Evolutionary conservation across 2,888 invertebrate genomes (phyloP).

Genomic region (Orthosia gothica): DNA sequence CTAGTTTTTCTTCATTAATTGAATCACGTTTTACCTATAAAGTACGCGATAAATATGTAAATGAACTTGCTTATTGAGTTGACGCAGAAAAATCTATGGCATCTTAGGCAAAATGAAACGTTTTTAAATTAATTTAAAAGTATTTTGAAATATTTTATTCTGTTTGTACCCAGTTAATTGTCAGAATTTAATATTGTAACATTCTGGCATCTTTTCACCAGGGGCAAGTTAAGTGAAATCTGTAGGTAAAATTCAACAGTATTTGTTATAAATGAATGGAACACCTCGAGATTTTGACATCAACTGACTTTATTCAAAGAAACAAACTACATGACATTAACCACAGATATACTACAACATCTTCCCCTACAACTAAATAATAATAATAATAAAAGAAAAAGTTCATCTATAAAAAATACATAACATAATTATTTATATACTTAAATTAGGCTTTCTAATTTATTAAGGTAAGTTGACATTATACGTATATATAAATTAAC

Average conservation of each 20-base stretch:
- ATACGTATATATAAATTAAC: no score
- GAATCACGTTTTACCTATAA: neutral
- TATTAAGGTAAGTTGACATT: no score
- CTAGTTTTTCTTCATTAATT: neutral
- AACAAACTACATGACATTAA: no score
- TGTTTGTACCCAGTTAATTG: slow-evolving; percentile 4
- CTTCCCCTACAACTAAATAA: no score
- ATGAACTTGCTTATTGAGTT: neutral
- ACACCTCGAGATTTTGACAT: no score
- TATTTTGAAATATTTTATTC: slow-evolving; percentile 29
- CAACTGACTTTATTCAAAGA: no score
- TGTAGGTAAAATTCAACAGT: neutral
- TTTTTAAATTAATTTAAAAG: slow-evolving; percentile 5
- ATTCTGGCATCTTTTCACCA: slow-evolving; percentile 2
- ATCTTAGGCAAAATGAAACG: neutral
- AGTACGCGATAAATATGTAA: neutral
- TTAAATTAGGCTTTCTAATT: no score
- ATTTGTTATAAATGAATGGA: no score
- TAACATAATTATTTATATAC: no score
- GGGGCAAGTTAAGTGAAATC: neutral
- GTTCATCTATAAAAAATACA: no score
- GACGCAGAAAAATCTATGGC: neutral
- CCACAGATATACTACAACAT: no score
- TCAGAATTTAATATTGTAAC: slow-evolving; percentile 18
- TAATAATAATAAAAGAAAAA: no score